Evolutionary conservation across 2,888 invertebrate genomes (phyloP).

Genomic region (Romanomermis culicivorax): DNA sequence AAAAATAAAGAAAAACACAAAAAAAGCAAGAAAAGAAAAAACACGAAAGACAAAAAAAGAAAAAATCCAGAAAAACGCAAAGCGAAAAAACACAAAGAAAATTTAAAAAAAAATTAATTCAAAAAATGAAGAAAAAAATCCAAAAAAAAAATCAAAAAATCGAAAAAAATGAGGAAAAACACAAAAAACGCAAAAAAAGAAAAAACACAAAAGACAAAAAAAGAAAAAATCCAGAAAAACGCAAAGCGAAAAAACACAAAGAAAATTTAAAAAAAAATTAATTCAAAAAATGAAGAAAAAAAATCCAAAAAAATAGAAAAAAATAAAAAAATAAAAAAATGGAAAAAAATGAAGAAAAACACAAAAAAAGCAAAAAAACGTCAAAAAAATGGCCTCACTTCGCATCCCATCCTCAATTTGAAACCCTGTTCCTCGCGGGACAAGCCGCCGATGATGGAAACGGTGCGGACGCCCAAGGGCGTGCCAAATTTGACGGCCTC

Average conservation of each 20-base stretch:
- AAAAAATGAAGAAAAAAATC: too few species aligned
- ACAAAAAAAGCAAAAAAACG: not conserved
- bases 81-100: too few species aligned
- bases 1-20: too few species aligned
- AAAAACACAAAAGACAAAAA: not conserved
- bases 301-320: not conserved
- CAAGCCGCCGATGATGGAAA: conserved; percentile 79
- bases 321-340: not conserved
- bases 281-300: too few species aligned
- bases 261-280: not conserved
- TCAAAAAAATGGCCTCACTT: conserved; percentile 35
- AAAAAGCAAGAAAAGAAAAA: too few species aligned
- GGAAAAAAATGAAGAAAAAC: not conserved
- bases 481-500: conserved; percentile 92
- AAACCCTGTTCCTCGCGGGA: conserved; percentile 97
- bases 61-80: too few species aligned
- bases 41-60: not conserved
- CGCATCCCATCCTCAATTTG: conserved; percentile 80
- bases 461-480: conserved; percentile 71
- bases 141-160: not conserved
- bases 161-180: too few species aligned
- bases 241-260: not conserved
- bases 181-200: too few species aligned
- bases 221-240: not conserved
- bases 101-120: not conserved